Base-by-base conservation (phyloP, 2,888 invertebrate species). In the Micoletzkya japonica region DNA sequence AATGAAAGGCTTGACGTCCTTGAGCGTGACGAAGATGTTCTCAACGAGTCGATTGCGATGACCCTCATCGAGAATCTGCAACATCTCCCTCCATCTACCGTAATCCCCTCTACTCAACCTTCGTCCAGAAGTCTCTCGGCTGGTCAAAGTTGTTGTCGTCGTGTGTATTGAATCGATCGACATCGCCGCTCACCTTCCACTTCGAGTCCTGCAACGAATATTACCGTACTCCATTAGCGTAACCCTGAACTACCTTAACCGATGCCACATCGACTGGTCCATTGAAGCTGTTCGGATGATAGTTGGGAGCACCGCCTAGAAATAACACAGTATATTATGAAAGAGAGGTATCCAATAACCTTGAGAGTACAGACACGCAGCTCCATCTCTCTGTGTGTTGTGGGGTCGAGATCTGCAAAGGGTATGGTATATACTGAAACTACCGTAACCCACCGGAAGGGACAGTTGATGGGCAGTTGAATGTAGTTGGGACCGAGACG, bases 281-380 rank as follows among this genome's bases (percentile, higher is more conserved):
- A 74, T 90, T 89, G 88, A 95, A 97, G 75, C 95, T 95, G 88
- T 97, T 97, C 0, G 97, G 97, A 89, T 90, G 94, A 86, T 97
- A 97, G 87, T 96, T 96, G 4, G 96, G 96, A 4, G 92, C 91
- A 32, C 91, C 92, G 32, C 70, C 77, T 72, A 7, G 10, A 54
- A 54, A 20, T 44, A 20, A n/a, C n/a, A n/a, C n/a, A n/a, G n/a
- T n/a, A n/a, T n/a, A n/a, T n/a, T n/a, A n/a, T n/a, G n/a, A n/a
- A n/a, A n/a, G n/a, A n/a, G n/a, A n/a, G n/a, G n/a, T n/a, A n/a
- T n/a, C n/a, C n/a, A n/a, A 10, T n/a, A 26, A 76, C 90, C 91
- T 87, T 94, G 93, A 86, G 94, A 94, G 79, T 90, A 90, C 50
- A 89, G 87, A 14, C 91, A 89, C 54, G 90, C 88, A 2, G 91